These are phyloP conservation scores for Gisinianus flammeolus DNA, from an alignment of 2,888 invertebrate species.

Conservation along the genomic window DNA sequence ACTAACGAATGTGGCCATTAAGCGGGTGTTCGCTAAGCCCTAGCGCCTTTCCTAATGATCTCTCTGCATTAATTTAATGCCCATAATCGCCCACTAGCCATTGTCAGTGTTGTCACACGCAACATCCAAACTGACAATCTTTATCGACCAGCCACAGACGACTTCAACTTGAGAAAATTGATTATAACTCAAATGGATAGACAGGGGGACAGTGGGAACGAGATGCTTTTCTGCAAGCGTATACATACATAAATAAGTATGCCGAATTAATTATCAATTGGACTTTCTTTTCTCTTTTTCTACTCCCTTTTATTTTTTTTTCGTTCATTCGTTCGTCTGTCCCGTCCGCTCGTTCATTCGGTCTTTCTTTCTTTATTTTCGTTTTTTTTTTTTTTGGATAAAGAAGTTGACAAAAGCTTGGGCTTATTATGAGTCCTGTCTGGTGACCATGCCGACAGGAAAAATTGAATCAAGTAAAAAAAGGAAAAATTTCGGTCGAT, in stretches of 20 bases:
- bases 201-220: not conserved
- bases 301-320: conserved; percentile 8
- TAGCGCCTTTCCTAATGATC: conserved; percentile 49
- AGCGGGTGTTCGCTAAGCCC: conserved; percentile 46
- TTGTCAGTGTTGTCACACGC: conserved; percentile 40
- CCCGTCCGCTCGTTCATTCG: too few species aligned
- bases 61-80: conserved; percentile 52
- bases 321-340: not conserved
- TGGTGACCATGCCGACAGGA: not conserved
- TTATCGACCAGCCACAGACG: conserved; percentile 32
- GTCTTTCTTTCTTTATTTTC: not conserved
- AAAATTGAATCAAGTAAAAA: not conserved
- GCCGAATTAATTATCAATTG: conserved; percentile 32
- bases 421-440: not conserved
- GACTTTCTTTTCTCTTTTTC: conserved; percentile 9
- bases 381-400: not conserved
- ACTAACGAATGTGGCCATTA: conserved; percentile 52
- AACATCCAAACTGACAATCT: conserved; percentile 39
- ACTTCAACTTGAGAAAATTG: conserved; percentile 29
- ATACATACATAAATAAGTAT: conserved; percentile 17
- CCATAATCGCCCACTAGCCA: conserved; percentile 48
- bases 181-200: conserved; percentile 3
- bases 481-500: not conserved
- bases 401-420: not conserved
- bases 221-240: not conserved